Base-by-base conservation (phyloP, 2,113 vertebrate genomes). In the Bolborhynchus lineola region DNA sequence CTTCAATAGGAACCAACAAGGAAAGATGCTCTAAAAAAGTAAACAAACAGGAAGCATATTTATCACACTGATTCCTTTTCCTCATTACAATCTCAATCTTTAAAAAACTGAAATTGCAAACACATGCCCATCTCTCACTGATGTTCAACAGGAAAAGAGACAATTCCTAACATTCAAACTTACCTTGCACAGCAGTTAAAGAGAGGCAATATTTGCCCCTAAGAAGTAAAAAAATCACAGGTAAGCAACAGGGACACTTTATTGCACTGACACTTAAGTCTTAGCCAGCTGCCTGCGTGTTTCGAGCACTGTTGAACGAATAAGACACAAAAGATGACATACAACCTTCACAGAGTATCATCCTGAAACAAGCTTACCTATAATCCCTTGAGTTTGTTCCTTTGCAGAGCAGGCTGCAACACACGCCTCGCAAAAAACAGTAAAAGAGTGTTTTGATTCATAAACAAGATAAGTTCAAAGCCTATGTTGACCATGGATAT, bases 121-220 rank as follows among this genome's bases (percentile, higher is more conserved):
- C 33, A 35, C 0, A 1, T 28, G 26, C 16, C 18, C 26, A 60
- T 1, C 9, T 80, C 39, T 64, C 39, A 47, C 0, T 33, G 29
- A 47, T 25, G 9, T 26, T 86, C 42, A 60, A 13, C 0, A 64
- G 60, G 50, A 41, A 62, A 41, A 78, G 60, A 24, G 18, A 37
- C 37, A 86, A 4, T 16, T 70, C 53, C 10, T 12, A 63, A 19
- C 37, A 57, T 8, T 57, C 46, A n/a, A 28, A 50, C 41, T 76
- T 49, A 37, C 33, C 74, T 19, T 52, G 41, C 33, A 74, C 5
- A 24, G 24, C 47, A 20, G 2, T 62, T 71, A 49, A 60, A 81
- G 9, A 74, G 68, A 92, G 7, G 42, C 21, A 10, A 2, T 44
- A 47, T 57, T 85, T 4, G 1, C 11, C 33, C 24, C 33, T 33